Conservation (phyloP, 30 jellyfish, hydroid and myxozoan species). For the Sanderia malayensis region DNA sequence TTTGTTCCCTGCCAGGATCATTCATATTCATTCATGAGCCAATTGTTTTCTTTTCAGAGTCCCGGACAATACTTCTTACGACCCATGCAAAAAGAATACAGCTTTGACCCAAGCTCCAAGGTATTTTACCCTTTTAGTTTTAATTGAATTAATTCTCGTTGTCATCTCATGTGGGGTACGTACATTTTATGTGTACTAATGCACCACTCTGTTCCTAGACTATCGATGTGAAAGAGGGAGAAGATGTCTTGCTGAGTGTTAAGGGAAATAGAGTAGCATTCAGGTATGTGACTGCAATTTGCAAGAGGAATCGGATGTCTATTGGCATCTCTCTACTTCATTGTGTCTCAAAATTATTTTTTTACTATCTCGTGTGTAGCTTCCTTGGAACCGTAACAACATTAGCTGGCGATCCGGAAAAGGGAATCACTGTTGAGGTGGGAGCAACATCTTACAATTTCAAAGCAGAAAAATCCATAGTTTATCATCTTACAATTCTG, state of each 20-base stretch:
- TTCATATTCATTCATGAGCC: neutral
- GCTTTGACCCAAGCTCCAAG: slow-evolving; percentile 81
- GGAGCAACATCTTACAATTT: no score
- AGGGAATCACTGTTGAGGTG: slow-evolving; percentile 75
- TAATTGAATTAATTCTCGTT: no score
- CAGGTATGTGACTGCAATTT: slow-evolving; percentile 48
- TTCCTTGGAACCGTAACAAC: slow-evolving; percentile 80
- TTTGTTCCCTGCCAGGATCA: no score
- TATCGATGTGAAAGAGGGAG: slow-evolving; percentile 89
- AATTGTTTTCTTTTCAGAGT: slow-evolving; percentile 55
- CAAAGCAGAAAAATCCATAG: no score
- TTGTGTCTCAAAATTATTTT: neutral
- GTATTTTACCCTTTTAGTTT: slow-evolving; percentile 29
- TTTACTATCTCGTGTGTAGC: slow-evolving; percentile 34
- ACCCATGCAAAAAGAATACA: slow-evolving; percentile 95
- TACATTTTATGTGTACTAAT: no score
- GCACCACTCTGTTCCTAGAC: no score
- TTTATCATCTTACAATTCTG: no score
- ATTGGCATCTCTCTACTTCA: no score
- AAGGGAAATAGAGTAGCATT: slow-evolving; percentile 88
- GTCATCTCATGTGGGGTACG: no score
- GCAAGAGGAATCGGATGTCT: no score
- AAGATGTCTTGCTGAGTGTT: slow-evolving; percentile 40
- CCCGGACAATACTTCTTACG: slow-evolving; percentile 91
- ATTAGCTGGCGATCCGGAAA: slow-evolving; percentile 82